Evolutionary conservation across 2,888 invertebrate species (phyloP).

Genomic region (Cryptus viduatorius): DNA sequence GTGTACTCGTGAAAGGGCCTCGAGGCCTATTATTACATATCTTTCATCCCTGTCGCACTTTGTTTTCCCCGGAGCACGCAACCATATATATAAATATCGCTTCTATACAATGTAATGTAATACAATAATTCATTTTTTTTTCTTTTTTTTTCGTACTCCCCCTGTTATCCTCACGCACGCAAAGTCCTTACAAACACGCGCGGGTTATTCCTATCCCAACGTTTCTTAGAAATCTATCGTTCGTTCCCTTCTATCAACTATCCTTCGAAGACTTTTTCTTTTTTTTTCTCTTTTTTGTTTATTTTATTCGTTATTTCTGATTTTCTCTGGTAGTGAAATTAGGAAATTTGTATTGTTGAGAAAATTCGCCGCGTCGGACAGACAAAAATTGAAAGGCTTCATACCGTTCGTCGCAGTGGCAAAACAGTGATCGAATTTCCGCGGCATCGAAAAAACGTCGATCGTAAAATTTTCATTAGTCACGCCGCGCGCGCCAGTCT

Average conservation of each 20-base stretch:
- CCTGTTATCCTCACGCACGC: conserved; percentile 59
- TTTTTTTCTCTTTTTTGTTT: neutral
- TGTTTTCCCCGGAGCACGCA: conserved; percentile 65
- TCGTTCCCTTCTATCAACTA: conserved; percentile 37
- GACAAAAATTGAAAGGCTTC: conserved; percentile 16
- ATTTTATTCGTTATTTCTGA: neutral
- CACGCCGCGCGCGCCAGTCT: conserved; percentile 7
- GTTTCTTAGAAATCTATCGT: conserved; percentile 52
- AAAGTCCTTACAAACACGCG: conserved; percentile 62
- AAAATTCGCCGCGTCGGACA: conserved; percentile 21
- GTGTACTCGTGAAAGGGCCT: conserved; percentile 64
- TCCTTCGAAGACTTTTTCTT: conserved; percentile 14
- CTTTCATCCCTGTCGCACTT: conserved; percentile 63
- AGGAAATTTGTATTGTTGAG: conserved; percentile 13
- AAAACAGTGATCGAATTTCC: conserved; percentile 35
- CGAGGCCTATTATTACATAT: conserved; percentile 45
- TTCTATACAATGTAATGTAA: conserved; percentile 56
- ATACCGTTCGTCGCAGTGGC: conserved; percentile 19
- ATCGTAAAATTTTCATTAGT: conserved; percentile 42
- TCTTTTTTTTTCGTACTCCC: conserved; percentile 1
- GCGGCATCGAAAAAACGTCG: conserved; percentile 13
- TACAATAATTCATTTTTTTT: conserved; percentile 63
- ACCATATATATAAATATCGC: conserved; percentile 51
- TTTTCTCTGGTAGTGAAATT: neutral
- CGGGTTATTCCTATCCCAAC: conserved; percentile 55